Evolutionary conservation across 2,113 vertebrate genomes (phyloP).

Genomic region (Alexandromys fortis): DNA sequence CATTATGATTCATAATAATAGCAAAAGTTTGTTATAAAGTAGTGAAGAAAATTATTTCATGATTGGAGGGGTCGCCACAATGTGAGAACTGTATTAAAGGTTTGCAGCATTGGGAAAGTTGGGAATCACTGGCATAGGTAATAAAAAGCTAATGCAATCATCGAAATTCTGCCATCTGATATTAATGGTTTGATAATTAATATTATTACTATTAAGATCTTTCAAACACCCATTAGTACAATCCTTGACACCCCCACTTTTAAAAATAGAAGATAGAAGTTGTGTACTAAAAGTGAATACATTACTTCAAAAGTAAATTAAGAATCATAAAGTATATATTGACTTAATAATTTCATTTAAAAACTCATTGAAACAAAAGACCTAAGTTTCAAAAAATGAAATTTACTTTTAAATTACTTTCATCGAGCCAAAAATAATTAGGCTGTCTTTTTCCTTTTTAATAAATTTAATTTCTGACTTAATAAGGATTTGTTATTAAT

Average conservation of each 20-base stretch:
- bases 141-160: conserved; percentile 39
- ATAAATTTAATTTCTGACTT: conserved; percentile 50
- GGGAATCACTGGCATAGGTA: not conserved
- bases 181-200: conserved; percentile 35
- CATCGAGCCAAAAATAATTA: conserved; percentile 65
- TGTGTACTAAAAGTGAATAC: conserved; percentile 15
- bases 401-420: conserved; percentile 57
- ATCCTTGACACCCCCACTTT: not conserved
- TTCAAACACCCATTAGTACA: not conserved
- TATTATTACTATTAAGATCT: conserved; percentile 24
- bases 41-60: not conserved
- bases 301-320: conserved; percentile 65
- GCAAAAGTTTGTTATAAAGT: not conserved
- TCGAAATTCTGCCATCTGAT: not conserved
- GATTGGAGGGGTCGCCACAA: not conserved
- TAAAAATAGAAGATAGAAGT: not conserved
- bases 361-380: conserved; percentile 67
- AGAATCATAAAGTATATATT: conserved; percentile 66
- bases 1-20: not conserved
- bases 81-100: not conserved
- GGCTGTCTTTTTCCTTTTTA: conserved; percentile 63
- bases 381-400: conserved; percentile 56
- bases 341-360: conserved; percentile 73
- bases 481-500: conserved; percentile 60
- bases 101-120: not conserved